phyloP scores from a whole-genome alignment of 64 coral and sea anemone species.

The Dendronephthya gigantea region DNA sequence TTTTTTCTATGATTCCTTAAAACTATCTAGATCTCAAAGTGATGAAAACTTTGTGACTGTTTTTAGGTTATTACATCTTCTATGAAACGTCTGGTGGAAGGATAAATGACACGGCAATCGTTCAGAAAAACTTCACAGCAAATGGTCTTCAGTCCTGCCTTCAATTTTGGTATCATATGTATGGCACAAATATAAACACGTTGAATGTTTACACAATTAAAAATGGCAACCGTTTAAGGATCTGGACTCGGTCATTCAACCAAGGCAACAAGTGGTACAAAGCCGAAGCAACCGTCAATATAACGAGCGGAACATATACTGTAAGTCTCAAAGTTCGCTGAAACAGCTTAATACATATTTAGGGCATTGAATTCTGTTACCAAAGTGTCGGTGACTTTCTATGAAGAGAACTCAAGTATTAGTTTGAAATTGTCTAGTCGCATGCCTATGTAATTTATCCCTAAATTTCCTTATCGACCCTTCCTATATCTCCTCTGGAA shows the following conservation, averaged over 20 bases:
- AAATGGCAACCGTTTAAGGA: constrained; percentile 19
- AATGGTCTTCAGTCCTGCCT: constrained; percentile 35
- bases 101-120: not conserved
- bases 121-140: not conserved
- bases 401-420: too few relatives aligned
- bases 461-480: too few relatives aligned
- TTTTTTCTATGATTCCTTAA: too few relatives aligned
- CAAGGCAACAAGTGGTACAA: constrained; percentile 64
- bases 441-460: too few relatives aligned
- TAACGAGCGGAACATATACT: constrained; percentile 34
- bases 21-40: too few relatives aligned
- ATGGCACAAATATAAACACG: constrained; percentile 46
- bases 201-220: constrained; percentile 72
- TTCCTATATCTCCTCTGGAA: too few relatives aligned
- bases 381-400: too few relatives aligned
- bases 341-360: not conserved
- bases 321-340: constrained; percentile 37
- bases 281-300: constrained; percentile 55
- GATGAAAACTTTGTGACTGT: too few relatives aligned
- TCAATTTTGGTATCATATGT: constrained; percentile 89
- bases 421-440: too few relatives aligned
- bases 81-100: constrained; percentile 32
- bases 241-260: constrained; percentile 62
- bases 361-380: too few relatives aligned
- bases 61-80: constrained; percentile 53